Conservation (phyloP, 2,888 invertebrate genomes). For the Perizoma affinitatum region DNA sequence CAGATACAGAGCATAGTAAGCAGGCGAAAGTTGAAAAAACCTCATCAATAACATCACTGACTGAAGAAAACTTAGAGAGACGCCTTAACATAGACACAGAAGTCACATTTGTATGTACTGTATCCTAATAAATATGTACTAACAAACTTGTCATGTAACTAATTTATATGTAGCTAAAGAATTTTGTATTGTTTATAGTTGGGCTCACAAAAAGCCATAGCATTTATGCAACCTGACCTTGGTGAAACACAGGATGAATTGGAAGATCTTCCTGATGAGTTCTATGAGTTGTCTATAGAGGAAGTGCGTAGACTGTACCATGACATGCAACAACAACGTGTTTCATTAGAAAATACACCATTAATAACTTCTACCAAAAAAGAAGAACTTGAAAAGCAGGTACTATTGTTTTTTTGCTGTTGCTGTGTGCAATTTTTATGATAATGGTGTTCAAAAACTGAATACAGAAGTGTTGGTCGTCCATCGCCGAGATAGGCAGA, state of each 20-base stretch:
- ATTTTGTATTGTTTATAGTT: constrained; percentile 76
- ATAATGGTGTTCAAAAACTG: no score
- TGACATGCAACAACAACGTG: constrained; percentile 87
- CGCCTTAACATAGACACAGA: constrained; percentile 75
- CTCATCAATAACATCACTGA: constrained; percentile 40
- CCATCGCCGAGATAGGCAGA: no score
- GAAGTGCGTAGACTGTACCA: constrained; percentile 91
- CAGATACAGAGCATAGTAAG: constrained; percentile 18
- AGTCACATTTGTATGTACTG: constrained; percentile 72
- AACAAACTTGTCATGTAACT: no score
- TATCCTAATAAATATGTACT: neutral
- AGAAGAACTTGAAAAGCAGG: constrained; percentile 59
- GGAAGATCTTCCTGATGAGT: constrained; percentile 92
- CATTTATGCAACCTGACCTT: constrained; percentile 87
- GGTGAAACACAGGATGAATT: constrained; percentile 80
- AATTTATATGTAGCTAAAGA: neutral
- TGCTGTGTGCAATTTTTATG: no score
- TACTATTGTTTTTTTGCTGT: constrained; percentile 26
- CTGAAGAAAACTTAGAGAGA: constrained; percentile 65
- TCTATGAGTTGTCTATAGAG: constrained; percentile 92
- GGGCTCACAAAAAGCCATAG: constrained; percentile 89
- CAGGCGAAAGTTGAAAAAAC: constrained; percentile 25
- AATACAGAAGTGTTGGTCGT: no score
- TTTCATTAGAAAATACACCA: constrained; percentile 88
- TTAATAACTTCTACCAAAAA: constrained; percentile 84